Conservation (phyloP, 2,888 invertebrate species). For the Galerucella calmariensis region DNA sequence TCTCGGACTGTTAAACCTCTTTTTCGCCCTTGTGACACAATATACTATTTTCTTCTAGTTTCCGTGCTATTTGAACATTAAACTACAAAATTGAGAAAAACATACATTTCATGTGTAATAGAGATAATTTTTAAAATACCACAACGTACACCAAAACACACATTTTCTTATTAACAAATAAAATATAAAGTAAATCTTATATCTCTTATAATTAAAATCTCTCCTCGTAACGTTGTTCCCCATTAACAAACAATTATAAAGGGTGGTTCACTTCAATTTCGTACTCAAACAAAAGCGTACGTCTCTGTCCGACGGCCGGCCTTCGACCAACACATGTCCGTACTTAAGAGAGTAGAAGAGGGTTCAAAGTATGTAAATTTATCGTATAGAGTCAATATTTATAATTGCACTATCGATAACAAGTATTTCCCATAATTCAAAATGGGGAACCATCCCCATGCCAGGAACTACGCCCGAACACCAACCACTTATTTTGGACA, state of each 20-base stretch:
- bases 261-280: conserved; percentile 51
- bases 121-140: too few relatives aligned
- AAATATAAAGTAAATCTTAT: neutral
- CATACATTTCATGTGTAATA: too few relatives aligned
- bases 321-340: conserved; percentile 31
- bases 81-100: too few relatives aligned
- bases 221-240: conserved; percentile 33
- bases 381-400: neutral
- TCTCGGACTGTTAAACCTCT: too few relatives aligned
- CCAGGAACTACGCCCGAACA: too few relatives aligned
- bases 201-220: conserved; percentile 32
- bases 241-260: conserved; percentile 44
- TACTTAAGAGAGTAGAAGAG: neutral
- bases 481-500: too few relatives aligned
- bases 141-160: neutral
- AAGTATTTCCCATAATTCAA: too few relatives aligned
- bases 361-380: neutral
- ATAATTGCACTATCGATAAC: too few relatives aligned
- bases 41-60: too few relatives aligned
- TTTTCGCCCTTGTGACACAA: too few relatives aligned
- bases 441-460: too few relatives aligned
- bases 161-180: neutral
- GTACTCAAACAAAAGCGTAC: conserved; percentile 50
- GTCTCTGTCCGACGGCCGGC: conserved; percentile 27
- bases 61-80: too few relatives aligned